Conservation (phyloP, 2,113 vertebrate genomes). For the Myotis yumanensis region DNA sequence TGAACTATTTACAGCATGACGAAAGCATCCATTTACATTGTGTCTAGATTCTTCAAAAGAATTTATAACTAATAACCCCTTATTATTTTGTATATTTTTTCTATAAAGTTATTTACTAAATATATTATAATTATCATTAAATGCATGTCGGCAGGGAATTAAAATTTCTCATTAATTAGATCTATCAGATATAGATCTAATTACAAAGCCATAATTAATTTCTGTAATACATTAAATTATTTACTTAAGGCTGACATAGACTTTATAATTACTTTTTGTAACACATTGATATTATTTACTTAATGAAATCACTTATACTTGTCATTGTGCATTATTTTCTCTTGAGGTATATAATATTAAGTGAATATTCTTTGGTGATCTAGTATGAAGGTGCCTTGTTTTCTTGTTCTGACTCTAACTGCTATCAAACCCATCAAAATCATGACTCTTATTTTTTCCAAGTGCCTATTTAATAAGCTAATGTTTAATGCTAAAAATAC, state of each 20-base stretch:
- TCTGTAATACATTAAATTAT: no score
- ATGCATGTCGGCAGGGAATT: not conserved
- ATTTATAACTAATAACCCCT: not conserved
- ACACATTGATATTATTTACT: not conserved
- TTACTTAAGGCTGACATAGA: not conserved
- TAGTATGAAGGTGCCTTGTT: not conserved
- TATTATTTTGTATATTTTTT: not conserved
- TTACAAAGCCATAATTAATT: no score
- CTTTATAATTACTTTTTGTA: slow-evolving; percentile 8
- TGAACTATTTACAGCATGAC: not conserved
- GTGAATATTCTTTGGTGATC: not conserved
- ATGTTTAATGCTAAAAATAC: not conserved
- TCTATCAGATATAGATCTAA: not conserved
- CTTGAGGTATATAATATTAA: not conserved
- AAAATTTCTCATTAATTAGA: not conserved
- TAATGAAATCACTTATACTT: not conserved
- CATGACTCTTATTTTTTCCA: not conserved
- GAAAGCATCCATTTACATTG: not conserved
- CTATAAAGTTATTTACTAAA: not conserved
- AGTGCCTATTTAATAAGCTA: not conserved
- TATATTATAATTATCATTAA: not conserved
- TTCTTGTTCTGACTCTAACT: not conserved
- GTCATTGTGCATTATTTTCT: not conserved
- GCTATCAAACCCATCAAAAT: not conserved
- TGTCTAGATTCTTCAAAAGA: not conserved